These are phyloP conservation scores for Synanthedon vespiformis DNA, from an alignment of 2,888 invertebrate genomes.

Conservation along the genomic window DNA sequence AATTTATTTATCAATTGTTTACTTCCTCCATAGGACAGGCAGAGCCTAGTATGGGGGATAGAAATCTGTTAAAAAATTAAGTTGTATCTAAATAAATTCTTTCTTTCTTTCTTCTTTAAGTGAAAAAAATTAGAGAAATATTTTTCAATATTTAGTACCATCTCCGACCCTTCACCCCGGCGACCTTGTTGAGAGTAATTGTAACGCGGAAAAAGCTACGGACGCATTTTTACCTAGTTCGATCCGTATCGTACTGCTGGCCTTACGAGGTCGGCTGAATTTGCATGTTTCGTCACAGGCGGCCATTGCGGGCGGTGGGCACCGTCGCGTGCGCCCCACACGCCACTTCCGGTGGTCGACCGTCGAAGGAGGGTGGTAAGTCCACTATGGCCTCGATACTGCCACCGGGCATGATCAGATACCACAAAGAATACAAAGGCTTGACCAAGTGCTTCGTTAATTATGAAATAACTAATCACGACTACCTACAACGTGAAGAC, in stretches of 20 bases:
- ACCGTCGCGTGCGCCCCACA: conserved; percentile 48
- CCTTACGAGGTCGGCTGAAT: conserved; percentile 12
- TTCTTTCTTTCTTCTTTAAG: no score
- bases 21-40: no score
- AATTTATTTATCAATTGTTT: no score
- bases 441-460: conserved; percentile 13
- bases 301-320: conserved; percentile 6
- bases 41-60: no score
- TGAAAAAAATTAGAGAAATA: no score
- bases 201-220: conserved; percentile 24
- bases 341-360: conserved; percentile 44
- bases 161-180: conserved; percentile 10
- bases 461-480: no score
- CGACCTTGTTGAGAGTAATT: conserved; percentile 31
- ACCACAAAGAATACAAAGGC: conserved; percentile 22
- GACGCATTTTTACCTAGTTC: conserved; percentile 39
- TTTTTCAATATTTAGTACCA: background rate
- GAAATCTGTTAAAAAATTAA: no score
- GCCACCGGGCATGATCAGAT: conserved; percentile 37
- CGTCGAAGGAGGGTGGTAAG: conserved; percentile 7
- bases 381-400: conserved; percentile 46
- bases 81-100: no score
- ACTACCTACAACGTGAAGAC: background rate
- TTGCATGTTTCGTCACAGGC: conserved; percentile 15
- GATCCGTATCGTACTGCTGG: conserved; percentile 21